Evolutionary conservation across 1,140 invertebrate genomes (phyloP).

Genomic region (Pentalonia nigronervosa): DNA sequence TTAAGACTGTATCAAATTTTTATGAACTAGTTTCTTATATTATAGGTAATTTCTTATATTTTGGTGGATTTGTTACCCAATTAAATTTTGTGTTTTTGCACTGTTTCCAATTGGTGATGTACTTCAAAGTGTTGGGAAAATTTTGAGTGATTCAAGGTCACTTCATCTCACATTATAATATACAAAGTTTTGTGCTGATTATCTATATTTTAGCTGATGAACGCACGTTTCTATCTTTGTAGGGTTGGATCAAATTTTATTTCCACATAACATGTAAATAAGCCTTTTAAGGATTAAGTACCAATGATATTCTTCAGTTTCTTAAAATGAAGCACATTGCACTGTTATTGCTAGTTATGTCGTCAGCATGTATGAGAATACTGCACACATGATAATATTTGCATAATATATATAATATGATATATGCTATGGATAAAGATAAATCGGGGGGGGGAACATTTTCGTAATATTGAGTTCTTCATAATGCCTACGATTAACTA

Average conservation of each 20-base stretch:
- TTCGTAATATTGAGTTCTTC: not conserved
- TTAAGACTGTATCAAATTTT: not conserved
- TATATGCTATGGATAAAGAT: not conserved
- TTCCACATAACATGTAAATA: not conserved
- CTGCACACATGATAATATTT: too few relatives aligned
- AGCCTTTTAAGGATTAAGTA: not conserved
- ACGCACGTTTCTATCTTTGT: not conserved
- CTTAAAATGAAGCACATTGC: too few relatives aligned
- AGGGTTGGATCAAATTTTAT: not conserved
- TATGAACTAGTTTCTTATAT: not conserved
- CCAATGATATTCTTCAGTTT: not conserved
- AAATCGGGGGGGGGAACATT: not conserved
- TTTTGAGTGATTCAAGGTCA: not conserved
- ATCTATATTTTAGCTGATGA: not conserved
- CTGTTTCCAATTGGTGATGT: not conserved
- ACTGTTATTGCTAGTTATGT: too few relatives aligned
- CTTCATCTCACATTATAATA: not conserved
- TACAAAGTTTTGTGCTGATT: not conserved
- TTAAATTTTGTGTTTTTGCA: not conserved
- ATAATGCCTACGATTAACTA: not conserved
- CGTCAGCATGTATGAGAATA: too few relatives aligned
- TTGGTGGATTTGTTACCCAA: not conserved
- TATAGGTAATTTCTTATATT: not conserved
- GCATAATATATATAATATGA: not conserved
- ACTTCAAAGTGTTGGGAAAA: not conserved